A percentile compares a stretch with the other conserved stretches of the same genome.
These are phyloP conservation scores for Porites cylindrica DNA, from an alignment of 92 coral and sea anemone species.

Conservation along the genomic window DNA sequence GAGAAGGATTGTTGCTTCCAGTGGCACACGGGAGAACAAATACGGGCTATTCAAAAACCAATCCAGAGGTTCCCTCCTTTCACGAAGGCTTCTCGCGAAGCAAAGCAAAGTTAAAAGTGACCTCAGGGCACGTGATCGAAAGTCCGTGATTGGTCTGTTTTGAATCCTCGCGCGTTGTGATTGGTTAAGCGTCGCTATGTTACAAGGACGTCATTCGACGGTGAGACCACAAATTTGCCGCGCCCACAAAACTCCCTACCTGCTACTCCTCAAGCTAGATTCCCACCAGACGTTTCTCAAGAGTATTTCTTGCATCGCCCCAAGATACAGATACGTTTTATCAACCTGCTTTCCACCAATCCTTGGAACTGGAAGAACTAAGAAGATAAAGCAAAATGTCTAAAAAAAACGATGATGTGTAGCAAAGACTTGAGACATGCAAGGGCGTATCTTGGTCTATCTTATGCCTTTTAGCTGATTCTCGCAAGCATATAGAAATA, in stretches of 20 bases:
- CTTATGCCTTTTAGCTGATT: not conserved
- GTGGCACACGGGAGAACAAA: constrained; percentile 40
- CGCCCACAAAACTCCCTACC: constrained; percentile 51
- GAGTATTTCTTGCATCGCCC: too few relatives aligned
- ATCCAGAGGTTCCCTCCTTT: constrained; percentile 28
- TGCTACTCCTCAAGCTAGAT: not conserved
- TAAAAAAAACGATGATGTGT: too few relatives aligned
- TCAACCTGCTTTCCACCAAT: not conserved
- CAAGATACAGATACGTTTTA: not conserved
- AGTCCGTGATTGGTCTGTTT: constrained; percentile 85
- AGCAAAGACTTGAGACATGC: not conserved
- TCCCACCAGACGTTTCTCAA: not conserved
- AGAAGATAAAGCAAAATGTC: not conserved
- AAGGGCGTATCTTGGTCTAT: not conserved
- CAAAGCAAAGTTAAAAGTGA: constrained; percentile 67
- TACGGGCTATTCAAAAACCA: constrained; percentile 27
- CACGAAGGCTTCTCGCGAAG: constrained; percentile 74
- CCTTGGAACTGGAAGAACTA: not conserved
- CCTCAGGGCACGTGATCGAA: constrained; percentile 88
- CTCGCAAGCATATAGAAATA: not conserved
- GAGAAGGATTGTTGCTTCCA: constrained; percentile 27
- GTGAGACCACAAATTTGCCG: constrained; percentile 72
- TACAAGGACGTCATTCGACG: constrained; percentile 91
- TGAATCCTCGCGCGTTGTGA: constrained; percentile 81
- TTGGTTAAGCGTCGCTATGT: constrained; percentile 93